Evolutionary conservation across 2,888 invertebrate genomes (phyloP).

Genomic region (Tricholauxania praeusta): DNA sequence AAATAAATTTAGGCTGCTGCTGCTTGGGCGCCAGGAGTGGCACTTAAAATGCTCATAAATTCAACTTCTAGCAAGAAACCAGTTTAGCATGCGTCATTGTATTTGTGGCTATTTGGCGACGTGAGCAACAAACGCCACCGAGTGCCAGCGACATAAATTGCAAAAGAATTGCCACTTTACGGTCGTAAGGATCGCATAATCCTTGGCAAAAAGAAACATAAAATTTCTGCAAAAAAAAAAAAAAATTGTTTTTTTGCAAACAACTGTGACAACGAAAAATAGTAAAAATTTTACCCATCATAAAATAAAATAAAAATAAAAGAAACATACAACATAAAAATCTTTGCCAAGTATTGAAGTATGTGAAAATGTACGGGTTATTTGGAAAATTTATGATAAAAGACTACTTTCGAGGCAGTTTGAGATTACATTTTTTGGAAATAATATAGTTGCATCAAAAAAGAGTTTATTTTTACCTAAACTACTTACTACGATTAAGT

Average conservation of each 20-base stretch:
- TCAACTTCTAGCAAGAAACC: slow-evolving; percentile 49
- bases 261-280: slow-evolving; percentile 26
- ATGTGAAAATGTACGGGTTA: no score
- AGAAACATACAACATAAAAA: neutral
- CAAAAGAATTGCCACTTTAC: slow-evolving; percentile 62
- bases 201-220: slow-evolving; percentile 54
- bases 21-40: slow-evolving; percentile 52
- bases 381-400: no score
- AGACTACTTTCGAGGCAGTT: no score
- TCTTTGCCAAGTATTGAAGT: no score
- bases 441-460: no score
- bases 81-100: slow-evolving; percentile 32
- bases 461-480: no score
- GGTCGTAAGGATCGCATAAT: slow-evolving; percentile 59
- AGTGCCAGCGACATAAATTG: slow-evolving; percentile 56
- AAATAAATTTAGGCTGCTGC: slow-evolving; percentile 1
- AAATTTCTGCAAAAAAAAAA: slow-evolving; percentile 31
- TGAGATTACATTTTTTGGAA: no score
- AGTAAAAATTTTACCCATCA: slow-evolving; percentile 14
- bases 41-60: slow-evolving; percentile 62
- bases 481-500: no score
- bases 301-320: neutral
- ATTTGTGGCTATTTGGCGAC: neutral
- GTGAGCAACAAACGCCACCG: neutral
- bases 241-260: slow-evolving; percentile 27